phyloP scores from a whole-genome alignment of 2,888 invertebrate genomes.

The Monochamus alternatus region DNA sequence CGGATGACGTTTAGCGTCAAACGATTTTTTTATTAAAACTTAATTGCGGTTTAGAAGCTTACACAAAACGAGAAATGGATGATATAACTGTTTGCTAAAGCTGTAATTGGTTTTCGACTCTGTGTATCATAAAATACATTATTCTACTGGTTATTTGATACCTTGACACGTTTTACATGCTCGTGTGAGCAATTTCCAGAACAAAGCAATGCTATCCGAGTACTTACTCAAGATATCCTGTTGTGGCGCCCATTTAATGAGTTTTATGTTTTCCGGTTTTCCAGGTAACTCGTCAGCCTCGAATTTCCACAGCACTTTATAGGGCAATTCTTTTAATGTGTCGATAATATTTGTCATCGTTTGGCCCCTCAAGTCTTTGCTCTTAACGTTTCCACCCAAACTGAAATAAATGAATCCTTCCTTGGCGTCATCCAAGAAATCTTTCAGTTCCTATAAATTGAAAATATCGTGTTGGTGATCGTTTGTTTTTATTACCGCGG shows the following conservation, averaged over 20 bases:
- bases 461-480: conserved; percentile 3
- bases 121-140: no score
- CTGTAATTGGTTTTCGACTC: background rate
- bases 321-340: conserved; percentile 44
- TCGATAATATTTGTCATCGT: conserved; percentile 37
- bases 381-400: conserved; percentile 47
- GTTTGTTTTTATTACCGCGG: no score
- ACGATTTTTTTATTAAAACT: no score
- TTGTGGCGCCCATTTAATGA: conserved; percentile 45
- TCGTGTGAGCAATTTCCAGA: background rate
- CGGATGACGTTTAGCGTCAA: no score
- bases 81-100: background rate
- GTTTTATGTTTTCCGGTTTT: conserved; percentile 39
- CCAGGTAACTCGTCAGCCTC: conserved; percentile 38
- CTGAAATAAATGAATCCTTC: conserved; percentile 50
- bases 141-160: no score
- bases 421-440: conserved; percentile 39
- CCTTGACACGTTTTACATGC: no score
- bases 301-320: conserved; percentile 49
- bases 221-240: conserved; percentile 47
- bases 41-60: no score
- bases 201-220: background rate
- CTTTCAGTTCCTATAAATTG: conserved; percentile 37
- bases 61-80: no score
- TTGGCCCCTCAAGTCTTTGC: conserved; percentile 36